Evolutionary conservation across 1,140 invertebrate genomes (phyloP).

Genomic region (Hypothenemus hampei): DNA sequence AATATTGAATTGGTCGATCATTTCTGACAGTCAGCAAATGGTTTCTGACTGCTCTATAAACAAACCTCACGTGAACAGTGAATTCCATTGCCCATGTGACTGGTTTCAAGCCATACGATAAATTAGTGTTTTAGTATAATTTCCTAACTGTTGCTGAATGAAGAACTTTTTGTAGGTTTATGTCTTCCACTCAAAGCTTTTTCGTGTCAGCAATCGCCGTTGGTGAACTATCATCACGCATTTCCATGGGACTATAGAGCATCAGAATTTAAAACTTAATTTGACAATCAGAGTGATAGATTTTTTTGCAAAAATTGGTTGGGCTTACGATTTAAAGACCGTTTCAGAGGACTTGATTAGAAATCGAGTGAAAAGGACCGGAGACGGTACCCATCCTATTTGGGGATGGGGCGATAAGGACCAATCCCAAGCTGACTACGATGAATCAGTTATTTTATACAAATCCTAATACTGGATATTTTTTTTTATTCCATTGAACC

Average conservation of each 20-base stretch:
- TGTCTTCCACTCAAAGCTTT: slow-evolving; percentile 70
- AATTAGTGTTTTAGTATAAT: no score
- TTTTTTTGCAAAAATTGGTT: slow-evolving; percentile 76
- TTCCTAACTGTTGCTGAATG: no score
- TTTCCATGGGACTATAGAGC: slow-evolving; percentile 95
- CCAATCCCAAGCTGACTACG: no score
- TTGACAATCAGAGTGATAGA: slow-evolving; percentile 83
- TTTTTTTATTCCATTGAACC: no score
- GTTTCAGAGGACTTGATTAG: slow-evolving; percentile 67
- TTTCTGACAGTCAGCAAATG: no score
- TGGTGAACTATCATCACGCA: slow-evolving; percentile 91
- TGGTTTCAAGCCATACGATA: slow-evolving; percentile 88
- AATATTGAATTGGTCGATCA: no score
- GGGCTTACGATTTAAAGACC: slow-evolving; percentile 84
- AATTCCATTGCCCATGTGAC: slow-evolving; percentile 93
- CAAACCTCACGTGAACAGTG: no score
- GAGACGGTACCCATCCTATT: slow-evolving; percentile 56
- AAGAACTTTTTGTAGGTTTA: no score
- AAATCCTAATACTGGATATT: no score
- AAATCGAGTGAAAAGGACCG: slow-evolving; percentile 67
- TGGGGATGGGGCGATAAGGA: slow-evolving; percentile 56
- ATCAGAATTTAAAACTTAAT: slow-evolving; percentile 75
- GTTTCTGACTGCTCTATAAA: no score
- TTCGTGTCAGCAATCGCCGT: slow-evolving; percentile 66
- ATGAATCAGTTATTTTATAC: no score